Evolutionary conservation across 23 tunicate genomes (phyloP).

Genomic region (Trididemnum clinides): DNA sequence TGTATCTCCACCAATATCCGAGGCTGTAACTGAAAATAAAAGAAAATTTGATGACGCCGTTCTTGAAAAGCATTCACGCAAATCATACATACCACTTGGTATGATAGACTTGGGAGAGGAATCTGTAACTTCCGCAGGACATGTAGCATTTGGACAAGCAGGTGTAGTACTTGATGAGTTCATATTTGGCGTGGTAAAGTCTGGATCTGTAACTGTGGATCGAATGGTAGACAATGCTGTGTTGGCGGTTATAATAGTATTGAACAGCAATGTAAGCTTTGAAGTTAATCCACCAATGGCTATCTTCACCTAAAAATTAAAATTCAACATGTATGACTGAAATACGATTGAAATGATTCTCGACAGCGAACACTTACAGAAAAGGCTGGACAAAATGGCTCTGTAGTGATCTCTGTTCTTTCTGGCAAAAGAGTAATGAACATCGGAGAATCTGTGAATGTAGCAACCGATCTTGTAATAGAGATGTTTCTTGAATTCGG

Average conservation of each 20-base stretch:
- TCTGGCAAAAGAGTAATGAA: conserved; percentile 5
- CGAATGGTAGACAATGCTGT: neutral
- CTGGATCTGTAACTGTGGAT: neutral
- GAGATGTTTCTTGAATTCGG: neutral
- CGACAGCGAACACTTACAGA: conserved; percentile 48
- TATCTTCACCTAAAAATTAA: no score
- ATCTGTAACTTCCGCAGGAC: conserved; percentile 8
- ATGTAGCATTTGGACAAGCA: conserved; percentile 25
- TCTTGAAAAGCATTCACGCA: neutral
- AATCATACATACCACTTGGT: neutral
- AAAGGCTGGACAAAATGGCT: conserved; percentile 2
- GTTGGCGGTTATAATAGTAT: conserved; percentile 4
- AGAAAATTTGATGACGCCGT: neutral
- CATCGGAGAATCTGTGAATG: conserved; percentile 6
- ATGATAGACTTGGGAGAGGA: neutral
- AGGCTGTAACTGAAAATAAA: conserved; percentile 12
- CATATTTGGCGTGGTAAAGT: neutral
- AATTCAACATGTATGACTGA: no score
- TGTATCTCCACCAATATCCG: conserved; percentile 45
- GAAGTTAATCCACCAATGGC: conserved; percentile 1
- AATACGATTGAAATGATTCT: no score
- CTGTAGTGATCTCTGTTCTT: conserved; percentile 20
- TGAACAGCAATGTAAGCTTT: neutral
- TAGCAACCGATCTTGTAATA: conserved; percentile 5
- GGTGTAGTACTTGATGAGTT: conserved; percentile 16